These are phyloP conservation scores for Apis cerana DNA, from an alignment of 1,140 invertebrate species.

Conservation along the genomic window DNA sequence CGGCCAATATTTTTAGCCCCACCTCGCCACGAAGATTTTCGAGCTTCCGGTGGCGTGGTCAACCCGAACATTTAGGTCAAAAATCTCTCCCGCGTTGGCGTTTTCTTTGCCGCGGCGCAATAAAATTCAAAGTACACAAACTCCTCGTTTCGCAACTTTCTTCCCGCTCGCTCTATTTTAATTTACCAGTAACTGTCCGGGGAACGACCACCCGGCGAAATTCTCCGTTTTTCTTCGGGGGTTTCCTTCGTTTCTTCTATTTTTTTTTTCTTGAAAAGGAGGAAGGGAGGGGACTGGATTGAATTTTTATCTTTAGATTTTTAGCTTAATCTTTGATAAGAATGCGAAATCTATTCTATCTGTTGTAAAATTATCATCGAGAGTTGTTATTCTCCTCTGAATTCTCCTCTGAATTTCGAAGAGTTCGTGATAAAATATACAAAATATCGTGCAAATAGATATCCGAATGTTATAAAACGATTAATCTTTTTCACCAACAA, in stretches of 20 bases:
- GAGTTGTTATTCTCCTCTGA: too few relatives aligned
- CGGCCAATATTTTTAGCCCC: constrained; percentile 23
- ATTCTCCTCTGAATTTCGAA: too few relatives aligned
- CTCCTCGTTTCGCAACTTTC: constrained; percentile 56
- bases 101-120: constrained; percentile 54
- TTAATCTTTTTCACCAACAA: too few relatives aligned
- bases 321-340: too few relatives aligned
- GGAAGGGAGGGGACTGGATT: too few relatives aligned
- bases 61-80: constrained; percentile 74
- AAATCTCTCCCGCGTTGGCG: constrained; percentile 74
- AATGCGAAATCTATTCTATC: too few relatives aligned
- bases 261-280: too few relatives aligned
- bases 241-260: not conserved
- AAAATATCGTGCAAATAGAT: too few relatives aligned
- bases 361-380: too few relatives aligned
- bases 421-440: too few relatives aligned
- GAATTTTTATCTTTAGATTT: too few relatives aligned
- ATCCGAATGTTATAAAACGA: too few relatives aligned
- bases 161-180: constrained; percentile 70
- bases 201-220: constrained; percentile 64
- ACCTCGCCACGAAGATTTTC: constrained; percentile 4
- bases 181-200: constrained; percentile 59
- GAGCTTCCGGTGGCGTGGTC: constrained; percentile 24
- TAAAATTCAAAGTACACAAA: constrained; percentile 64
- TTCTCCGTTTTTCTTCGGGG: not conserved